Evolutionary conservation across 2,888 invertebrate species (phyloP).

Genomic region (Eupithecia abbreviata): DNA sequence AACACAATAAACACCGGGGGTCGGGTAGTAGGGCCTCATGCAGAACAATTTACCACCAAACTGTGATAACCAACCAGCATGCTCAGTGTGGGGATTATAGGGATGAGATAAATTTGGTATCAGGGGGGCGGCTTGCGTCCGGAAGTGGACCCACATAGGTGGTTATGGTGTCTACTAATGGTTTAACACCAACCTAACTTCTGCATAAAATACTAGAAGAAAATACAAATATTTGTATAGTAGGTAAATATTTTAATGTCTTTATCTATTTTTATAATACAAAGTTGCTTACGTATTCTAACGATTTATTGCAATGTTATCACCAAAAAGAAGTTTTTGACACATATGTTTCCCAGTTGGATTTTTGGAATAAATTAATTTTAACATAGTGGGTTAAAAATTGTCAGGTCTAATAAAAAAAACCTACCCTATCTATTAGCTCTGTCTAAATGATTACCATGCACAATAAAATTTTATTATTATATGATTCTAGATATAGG

Average conservation of each 20-base stretch:
- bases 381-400: conserved; percentile 54
- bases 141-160: no score
- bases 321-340: conserved; percentile 65
- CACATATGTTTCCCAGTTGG: conserved; percentile 56
- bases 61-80: no score
- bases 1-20: no score
- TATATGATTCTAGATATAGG: conserved; percentile 41
- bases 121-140: no score
- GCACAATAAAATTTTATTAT: conserved; percentile 53
- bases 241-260: conserved; percentile 69
- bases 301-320: conserved; percentile 50
- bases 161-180: no score
- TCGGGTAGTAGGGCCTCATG: no score
- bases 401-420: conserved; percentile 55
- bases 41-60: no score
- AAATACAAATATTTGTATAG: conserved; percentile 24
- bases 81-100: no score
- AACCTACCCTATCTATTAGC: conserved; percentile 74
- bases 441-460: conserved; percentile 79
- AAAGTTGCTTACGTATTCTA: conserved; percentile 77
- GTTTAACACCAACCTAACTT: no score
- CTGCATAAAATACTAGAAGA: background rate
- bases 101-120: no score
- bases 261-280: conserved; percentile 78
- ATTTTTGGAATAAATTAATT: conserved; percentile 48